Evolutionary conservation across 2,888 invertebrate genomes (phyloP).

Genomic region (Frankliniella fusca): DNA sequence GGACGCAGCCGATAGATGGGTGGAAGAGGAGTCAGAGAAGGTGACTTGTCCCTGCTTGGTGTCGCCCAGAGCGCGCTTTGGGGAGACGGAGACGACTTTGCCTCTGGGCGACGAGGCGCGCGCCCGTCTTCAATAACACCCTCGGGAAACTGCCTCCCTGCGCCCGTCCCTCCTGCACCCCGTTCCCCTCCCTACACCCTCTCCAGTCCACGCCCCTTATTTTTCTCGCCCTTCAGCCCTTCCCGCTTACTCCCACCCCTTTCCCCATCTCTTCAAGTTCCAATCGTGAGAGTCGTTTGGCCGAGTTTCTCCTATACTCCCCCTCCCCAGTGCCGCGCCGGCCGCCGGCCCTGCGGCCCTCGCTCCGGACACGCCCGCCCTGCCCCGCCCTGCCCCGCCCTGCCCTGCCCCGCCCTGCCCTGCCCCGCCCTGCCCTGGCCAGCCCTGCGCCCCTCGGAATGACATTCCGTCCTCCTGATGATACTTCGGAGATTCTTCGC

Average conservation of each 20-base stretch:
- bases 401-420: not conserved
- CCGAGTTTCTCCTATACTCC: not conserved
- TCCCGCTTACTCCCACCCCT: no score
- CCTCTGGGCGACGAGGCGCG: not conserved
- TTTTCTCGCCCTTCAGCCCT: no score
- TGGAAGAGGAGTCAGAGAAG: no score
- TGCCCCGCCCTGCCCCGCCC: not conserved
- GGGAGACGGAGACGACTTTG: not conserved
- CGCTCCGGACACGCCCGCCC: not conserved
- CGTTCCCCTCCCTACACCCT: not conserved
- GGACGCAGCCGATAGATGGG: no score
- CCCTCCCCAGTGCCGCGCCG: not conserved
- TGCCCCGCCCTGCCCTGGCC: not conserved
- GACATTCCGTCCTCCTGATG: conserved; percentile 14
- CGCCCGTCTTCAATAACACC: not conserved
- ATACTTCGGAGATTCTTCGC: conserved; percentile 19
- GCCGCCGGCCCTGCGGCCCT: not conserved
- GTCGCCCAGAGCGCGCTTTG: no score
- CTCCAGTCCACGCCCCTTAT: no score
- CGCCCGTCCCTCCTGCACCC: not conserved
- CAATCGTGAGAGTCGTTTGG: not conserved
- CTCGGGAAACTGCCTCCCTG: not conserved
- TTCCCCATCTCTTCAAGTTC: not conserved
- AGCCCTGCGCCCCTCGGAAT: not conserved
- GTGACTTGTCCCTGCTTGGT: no score